These are phyloP conservation scores for Dendrocincla tyrannina DNA, from an alignment of 2,797 vertebrate genomes.

Conservation along the genomic window DNA sequence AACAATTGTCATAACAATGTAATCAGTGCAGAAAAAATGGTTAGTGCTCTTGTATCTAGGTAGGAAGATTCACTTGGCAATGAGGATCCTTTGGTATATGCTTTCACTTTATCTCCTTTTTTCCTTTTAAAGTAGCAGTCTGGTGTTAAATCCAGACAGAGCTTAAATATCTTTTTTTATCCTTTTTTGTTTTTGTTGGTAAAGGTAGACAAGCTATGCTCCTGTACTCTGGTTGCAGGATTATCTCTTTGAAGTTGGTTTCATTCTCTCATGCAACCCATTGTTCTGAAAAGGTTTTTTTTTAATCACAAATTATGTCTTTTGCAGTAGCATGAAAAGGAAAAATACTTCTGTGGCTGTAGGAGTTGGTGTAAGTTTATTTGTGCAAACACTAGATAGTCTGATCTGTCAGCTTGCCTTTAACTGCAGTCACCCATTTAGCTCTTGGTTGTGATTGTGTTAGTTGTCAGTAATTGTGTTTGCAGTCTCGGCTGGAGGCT, in stretches of 20 bases:
- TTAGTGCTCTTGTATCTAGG: neutral
- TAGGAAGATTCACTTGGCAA: neutral
- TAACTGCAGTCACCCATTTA: neutral
- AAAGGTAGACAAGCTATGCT: neutral
- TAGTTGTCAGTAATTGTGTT: slow-evolving; percentile 52
- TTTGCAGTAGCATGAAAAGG: neutral
- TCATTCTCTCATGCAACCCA: neutral
- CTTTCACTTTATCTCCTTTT: neutral
- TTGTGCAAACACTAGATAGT: neutral
- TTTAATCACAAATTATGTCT: neutral
- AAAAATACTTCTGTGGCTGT: neutral
- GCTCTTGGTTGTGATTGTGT: neutral
- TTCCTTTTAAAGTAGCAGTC: neutral
- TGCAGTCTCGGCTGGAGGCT: slow-evolving; percentile 7
- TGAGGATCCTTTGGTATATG: neutral
- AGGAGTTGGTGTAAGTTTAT: neutral
- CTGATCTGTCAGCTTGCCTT: slow-evolving; percentile 8
- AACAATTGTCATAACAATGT: neutral
- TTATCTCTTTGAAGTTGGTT: neutral
- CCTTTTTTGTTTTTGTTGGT: neutral
- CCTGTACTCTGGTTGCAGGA: neutral
- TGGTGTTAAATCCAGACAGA: neutral
- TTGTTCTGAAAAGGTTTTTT: neutral
- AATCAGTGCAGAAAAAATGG: neutral
- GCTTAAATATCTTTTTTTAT: neutral